These are phyloP conservation scores for Rhamphomyia laevipes DNA, from an alignment of 2,888 invertebrate species.

Conservation along the genomic window DNA sequence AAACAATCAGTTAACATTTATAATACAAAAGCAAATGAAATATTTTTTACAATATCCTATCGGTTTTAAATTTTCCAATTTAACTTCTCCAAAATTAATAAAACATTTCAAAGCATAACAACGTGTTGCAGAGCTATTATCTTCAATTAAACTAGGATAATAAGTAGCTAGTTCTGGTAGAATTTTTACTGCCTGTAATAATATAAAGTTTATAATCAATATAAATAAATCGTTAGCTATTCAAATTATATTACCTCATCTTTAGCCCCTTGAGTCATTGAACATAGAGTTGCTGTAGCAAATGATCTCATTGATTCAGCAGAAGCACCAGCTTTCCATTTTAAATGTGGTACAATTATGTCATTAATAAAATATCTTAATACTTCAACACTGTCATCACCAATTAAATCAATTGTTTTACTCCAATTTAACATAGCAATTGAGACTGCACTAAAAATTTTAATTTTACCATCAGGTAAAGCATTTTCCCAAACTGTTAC, in stretches of 20 bases:
- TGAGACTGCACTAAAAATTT: constrained; percentile 30
- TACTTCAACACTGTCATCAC: constrained; percentile 21
- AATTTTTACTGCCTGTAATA: constrained; percentile 17
- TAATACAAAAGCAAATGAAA: background rate
- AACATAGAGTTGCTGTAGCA: constrained; percentile 33
- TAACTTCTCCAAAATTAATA: constrained; percentile 25
- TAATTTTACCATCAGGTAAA: constrained; percentile 29
- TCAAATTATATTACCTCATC: constrained; percentile 14
- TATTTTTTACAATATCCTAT: constrained; percentile 23
- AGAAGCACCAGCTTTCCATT: constrained; percentile 32
- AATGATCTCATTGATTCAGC: constrained; percentile 34
- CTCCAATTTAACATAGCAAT: constrained; percentile 29
- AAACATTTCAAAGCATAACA: constrained; percentile 32
- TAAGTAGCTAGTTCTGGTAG: constrained; percentile 23
- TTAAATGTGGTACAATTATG: constrained; percentile 28
- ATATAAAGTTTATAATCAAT: too few species aligned
- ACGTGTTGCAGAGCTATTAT: constrained; percentile 29
- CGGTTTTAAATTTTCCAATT: constrained; percentile 25
- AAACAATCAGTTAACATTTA: background rate
- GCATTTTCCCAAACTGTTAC: constrained; percentile 26
- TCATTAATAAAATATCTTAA: constrained; percentile 21
- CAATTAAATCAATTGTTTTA: constrained; percentile 18
- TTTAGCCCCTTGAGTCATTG: constrained; percentile 28
- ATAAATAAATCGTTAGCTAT: too few species aligned
- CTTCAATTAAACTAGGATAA: constrained; percentile 30